These are phyloP conservation scores for Caenorhabditis virilis DNA, from an alignment of 2,888 invertebrate species.

Conservation along the genomic window DNA sequence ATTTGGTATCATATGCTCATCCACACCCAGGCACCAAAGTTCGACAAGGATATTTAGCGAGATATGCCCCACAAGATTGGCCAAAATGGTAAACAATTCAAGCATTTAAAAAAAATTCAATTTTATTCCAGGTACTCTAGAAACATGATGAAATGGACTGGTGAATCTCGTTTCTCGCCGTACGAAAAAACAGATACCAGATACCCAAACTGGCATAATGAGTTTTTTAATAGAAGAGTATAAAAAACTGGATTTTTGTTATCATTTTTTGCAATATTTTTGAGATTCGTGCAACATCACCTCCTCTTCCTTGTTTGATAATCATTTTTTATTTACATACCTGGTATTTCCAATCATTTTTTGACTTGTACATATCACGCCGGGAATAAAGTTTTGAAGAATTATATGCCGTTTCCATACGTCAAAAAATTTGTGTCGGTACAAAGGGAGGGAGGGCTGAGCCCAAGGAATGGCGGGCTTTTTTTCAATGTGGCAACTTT, in stretches of 20 bases:
- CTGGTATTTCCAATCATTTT: too few species aligned
- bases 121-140: constrained; percentile 48
- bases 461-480: too few species aligned
- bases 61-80: constrained; percentile 58
- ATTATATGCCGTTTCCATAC: too few species aligned
- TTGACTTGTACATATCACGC: too few species aligned
- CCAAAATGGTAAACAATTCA: constrained; percentile 44
- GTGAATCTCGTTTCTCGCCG: constrained; percentile 46
- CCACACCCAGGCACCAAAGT: constrained; percentile 49
- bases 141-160: constrained; percentile 57
- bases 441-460: too few species aligned
- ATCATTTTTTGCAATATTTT: too few species aligned
- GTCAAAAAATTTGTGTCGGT: too few species aligned
- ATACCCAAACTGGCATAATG: constrained; percentile 43
- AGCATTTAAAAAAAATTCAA: not conserved
- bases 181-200: constrained; percentile 44
- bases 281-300: too few species aligned
- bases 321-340: not conserved
- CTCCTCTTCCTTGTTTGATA: not conserved
- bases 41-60: constrained; percentile 42
- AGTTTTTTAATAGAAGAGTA: constrained; percentile 31
- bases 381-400: too few species aligned
- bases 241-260: too few species aligned
- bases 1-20: constrained; percentile 48
- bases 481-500: too few species aligned